Conservation (phyloP, 2,797 vertebrate species). For the Rhinatrema bivittatum region DNA sequence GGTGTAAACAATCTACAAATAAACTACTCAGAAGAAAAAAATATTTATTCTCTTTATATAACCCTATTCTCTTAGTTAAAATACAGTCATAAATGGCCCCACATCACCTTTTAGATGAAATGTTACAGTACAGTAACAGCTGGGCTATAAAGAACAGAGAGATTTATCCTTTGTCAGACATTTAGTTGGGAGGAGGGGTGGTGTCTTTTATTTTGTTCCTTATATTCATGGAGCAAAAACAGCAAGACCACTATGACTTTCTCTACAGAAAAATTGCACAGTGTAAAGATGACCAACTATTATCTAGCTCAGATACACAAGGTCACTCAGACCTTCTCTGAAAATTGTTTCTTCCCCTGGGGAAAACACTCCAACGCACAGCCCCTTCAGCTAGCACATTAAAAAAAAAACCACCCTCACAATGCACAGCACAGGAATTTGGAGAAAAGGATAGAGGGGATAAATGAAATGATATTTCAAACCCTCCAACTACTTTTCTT, state of each 20-base stretch:
- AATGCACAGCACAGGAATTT: not conserved
- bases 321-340: conserved; percentile 14
- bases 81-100: no score
- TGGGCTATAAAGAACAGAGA: no score
- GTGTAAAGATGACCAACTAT: conserved; percentile 5
- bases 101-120: no score
- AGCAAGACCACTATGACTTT: not conserved
- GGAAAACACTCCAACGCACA: conserved; percentile 5
- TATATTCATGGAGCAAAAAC: no score
- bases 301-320: conserved; percentile 7
- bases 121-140: no score
- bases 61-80: no score
- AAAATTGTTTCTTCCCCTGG: conserved; percentile 18
- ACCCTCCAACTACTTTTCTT: not conserved
- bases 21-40: no score
- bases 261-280: conserved; percentile 3
- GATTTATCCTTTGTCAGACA: no score
- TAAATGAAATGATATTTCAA: not conserved
- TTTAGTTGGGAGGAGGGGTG: no score
- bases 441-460: not conserved
- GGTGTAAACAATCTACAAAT: no score
- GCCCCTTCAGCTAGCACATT: not conserved
- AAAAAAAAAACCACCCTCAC: not conserved
- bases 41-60: no score
- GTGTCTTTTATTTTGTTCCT: no score